Base-by-base conservation (phyloP, 2,888 invertebrate genomes). In the Synergus laeviventris region DNA sequence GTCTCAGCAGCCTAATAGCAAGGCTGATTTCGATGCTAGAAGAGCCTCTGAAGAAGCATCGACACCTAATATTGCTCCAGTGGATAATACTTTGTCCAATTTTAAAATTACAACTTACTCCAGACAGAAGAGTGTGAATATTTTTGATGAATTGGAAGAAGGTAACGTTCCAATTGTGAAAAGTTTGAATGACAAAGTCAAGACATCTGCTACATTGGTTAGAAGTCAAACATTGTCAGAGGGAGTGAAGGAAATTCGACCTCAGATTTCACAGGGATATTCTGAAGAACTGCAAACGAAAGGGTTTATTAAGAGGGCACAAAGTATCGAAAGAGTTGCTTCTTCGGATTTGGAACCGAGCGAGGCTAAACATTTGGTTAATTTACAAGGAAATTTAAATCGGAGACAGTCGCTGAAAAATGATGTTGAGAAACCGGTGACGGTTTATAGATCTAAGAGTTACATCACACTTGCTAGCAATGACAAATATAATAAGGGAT, bases 31-130 rank as follows among this genome's bases (percentile, higher is more conserved):
- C n/a, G 87, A 86, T n/a, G 73, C 79, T 0, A 76, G 77, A 54
- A 76, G 62, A 16, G 0, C 31, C 9, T 4, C 38, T 1, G 80
- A 81, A 4, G 79, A 31, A 3, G 76, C 79, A 5, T 84, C 85
- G 2, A 81, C 86, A 0, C 87, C 87, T 0, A 85, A 84, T 76
- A 82, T 90, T 7, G 89, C 89, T 0, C 89, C 90, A 0, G 81
- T 87, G 0, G 89, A 90, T 60, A 90, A 89, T 42, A 88, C 89
- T 0, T 56, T 90, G 60, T 85, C 90, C 0, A 91, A 91, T 76
- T 91, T 91, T 74, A 90, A 86, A 2, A 90, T 91, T 18, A 89
- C 90, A 0, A 91, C 91, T 0, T 91, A 91, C 60, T 81, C 87
- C 14, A 83, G 85, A 14, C 88, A 86, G 60, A 90, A 89, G 74